phyloP scores from a whole-genome alignment of 2,113 vertebrate species.

The Edolisoma coerulescens region DNA sequence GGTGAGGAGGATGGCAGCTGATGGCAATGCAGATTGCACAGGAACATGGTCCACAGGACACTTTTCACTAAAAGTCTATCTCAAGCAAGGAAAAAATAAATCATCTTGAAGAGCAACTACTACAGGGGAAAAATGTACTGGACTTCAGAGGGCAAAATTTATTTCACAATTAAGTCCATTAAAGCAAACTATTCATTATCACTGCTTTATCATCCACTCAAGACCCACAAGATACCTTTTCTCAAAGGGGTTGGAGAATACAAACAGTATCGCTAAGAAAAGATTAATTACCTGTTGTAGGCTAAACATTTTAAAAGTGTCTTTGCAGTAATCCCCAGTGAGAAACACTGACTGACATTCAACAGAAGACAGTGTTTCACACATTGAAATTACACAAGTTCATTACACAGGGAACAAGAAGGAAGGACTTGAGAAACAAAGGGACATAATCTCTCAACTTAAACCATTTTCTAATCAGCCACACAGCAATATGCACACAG shows the following conservation, averaged over 20 bases:
- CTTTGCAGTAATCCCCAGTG: background rate
- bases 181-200: background rate
- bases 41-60: background rate
- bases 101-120: background rate
- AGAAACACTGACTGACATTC: background rate
- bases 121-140: background rate
- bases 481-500: background rate
- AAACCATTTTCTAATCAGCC: background rate
- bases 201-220: background rate
- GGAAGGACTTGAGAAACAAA: background rate
- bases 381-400: background rate
- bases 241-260: background rate
- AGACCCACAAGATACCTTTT: background rate
- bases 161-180: background rate
- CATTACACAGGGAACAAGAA: background rate
- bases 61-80: background rate
- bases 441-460: background rate
- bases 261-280: background rate
- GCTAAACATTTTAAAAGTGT: background rate
- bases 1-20: background rate
- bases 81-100: background rate
- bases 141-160: background rate
- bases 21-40: background rate
- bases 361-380: background rate
- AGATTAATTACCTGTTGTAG: background rate